phyloP scores from a whole-genome alignment of 2,113 vertebrate genomes.

The Gymnorhina tibicen region DNA sequence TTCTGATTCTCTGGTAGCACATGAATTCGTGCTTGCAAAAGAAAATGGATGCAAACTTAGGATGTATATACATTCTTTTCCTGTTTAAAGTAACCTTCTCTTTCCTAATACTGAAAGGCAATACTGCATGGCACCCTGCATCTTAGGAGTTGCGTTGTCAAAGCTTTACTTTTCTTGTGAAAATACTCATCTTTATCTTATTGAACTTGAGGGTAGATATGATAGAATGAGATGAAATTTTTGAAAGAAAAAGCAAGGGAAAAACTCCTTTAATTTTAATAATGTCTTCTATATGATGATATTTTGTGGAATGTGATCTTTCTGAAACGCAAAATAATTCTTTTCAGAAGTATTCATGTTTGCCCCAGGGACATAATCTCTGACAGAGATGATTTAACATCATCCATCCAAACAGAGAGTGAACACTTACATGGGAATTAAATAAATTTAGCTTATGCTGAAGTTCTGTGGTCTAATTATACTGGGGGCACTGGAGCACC shows the following conservation, averaged over 20 bases:
- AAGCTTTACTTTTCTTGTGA: neutral
- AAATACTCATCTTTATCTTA: neutral
- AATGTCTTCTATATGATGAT: neutral
- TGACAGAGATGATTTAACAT: constrained; percentile 33
- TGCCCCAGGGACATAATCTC: neutral
- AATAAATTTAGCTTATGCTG: neutral
- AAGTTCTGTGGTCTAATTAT: neutral
- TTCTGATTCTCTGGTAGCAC: neutral
- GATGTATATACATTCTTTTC: neutral
- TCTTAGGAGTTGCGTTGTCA: neutral
- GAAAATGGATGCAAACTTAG: neutral
- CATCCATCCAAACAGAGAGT: neutral
- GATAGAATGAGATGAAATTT: neutral
- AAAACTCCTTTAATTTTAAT: neutral
- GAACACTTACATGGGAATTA: neutral
- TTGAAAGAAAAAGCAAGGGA: neutral
- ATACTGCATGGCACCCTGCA: neutral
- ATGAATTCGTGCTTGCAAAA: neutral
- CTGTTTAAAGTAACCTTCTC: neutral
- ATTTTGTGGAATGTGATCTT: neutral
- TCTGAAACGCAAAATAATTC: neutral
- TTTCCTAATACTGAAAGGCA: neutral
- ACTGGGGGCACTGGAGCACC: neutral
- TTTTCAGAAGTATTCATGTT: neutral
- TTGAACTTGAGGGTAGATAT: neutral